Percentiles rank a stretch among this genome's conserved stretches.
phyloP scores from a whole-genome alignment of 2,888 invertebrate species.

The Plebejus argus region DNA sequence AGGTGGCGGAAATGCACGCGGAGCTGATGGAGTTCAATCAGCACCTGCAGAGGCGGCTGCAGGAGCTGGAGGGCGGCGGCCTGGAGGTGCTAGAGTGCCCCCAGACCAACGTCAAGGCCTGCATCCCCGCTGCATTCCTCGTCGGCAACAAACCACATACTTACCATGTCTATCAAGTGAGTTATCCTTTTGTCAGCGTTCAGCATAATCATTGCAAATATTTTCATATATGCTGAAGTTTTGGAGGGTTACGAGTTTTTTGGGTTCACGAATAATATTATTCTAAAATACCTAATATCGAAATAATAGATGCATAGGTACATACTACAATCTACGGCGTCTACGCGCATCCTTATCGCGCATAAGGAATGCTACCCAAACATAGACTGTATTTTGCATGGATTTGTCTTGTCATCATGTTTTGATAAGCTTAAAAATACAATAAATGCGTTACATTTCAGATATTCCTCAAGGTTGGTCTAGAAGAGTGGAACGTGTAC shows the following conservation, averaged over 20 bases:
- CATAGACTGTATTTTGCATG: no score
- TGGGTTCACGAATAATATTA: no score
- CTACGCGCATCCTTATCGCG: no score
- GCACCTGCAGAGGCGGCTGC: slow-evolving; percentile 86
- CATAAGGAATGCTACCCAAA: no score
- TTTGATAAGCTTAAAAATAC: no score
- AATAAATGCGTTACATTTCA: slow-evolving; percentile 49
- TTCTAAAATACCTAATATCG: no score
- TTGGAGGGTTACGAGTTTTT: no score
- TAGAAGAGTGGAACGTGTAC: slow-evolving; percentile 98
- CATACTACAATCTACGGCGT: no score
- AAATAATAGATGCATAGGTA: no score
- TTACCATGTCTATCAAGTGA: slow-evolving; percentile 94
- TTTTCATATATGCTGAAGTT: no score
- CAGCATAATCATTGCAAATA: no score
- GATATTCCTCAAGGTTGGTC: slow-evolving; percentile 90
- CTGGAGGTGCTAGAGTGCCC: slow-evolving; percentile 64
- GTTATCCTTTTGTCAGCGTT: neutral
- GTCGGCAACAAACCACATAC: slow-evolving; percentile 83
- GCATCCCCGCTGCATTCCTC: slow-evolving; percentile 93
- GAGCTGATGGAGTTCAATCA: slow-evolving; percentile 96
- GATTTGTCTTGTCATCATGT: no score
- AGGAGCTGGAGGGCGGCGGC: slow-evolving; percentile 68
- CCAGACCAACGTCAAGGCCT: slow-evolving; percentile 86
- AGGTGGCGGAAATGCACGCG: slow-evolving; percentile 97